Percentiles rank a stretch among this genome's conserved stretches.
Conservation (phyloP, 2,113 vertebrate genomes). For the Piprites chloris region DNA sequence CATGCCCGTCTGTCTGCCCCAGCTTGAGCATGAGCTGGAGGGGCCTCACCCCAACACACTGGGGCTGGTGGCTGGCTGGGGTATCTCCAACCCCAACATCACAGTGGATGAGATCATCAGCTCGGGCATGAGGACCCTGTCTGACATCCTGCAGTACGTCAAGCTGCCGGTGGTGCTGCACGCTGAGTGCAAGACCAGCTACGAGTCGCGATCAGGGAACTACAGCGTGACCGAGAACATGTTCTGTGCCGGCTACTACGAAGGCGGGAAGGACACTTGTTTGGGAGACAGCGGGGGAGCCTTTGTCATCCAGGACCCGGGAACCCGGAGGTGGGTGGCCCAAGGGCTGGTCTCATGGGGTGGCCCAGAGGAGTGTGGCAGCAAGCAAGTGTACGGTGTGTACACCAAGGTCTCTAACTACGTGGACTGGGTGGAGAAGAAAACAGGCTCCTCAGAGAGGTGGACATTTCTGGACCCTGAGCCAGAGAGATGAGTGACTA, state of each 20-base stretch:
- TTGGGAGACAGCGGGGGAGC: conserved; percentile 94
- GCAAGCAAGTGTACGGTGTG: conserved; percentile 92
- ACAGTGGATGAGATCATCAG: conserved; percentile 73
- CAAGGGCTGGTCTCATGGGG: conserved; percentile 96
- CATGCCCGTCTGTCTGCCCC: conserved; percentile 84
- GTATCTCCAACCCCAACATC: conserved; percentile 84
- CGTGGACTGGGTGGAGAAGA: conserved; percentile 81
- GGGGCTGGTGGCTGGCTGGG: conserved; percentile 95
- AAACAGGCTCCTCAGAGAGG: conserved; percentile 59
- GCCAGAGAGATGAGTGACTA: conserved; percentile 66
- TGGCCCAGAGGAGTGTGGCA: conserved; percentile 92
- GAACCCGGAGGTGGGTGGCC: conserved; percentile 81
- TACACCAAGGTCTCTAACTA: conserved; percentile 93
- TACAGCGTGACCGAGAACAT: conserved; percentile 96
- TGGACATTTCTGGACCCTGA: conserved; percentile 49
- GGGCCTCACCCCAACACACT: conserved; percentile 79
- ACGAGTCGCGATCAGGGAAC: conserved; percentile 83
- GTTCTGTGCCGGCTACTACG: conserved; percentile 93
- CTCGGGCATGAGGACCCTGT: conserved; percentile 76
- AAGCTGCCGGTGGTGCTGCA: conserved; percentile 91
- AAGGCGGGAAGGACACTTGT: conserved; percentile 93
- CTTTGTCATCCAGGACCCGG: conserved; percentile 82
- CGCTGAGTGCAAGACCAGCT: conserved; percentile 87
- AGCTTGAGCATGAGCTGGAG: conserved; percentile 53
- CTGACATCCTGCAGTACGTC: conserved; percentile 89